phyloP scores from a whole-genome alignment of 2,888 invertebrate genomes.

The Volucella zonaria region DNA sequence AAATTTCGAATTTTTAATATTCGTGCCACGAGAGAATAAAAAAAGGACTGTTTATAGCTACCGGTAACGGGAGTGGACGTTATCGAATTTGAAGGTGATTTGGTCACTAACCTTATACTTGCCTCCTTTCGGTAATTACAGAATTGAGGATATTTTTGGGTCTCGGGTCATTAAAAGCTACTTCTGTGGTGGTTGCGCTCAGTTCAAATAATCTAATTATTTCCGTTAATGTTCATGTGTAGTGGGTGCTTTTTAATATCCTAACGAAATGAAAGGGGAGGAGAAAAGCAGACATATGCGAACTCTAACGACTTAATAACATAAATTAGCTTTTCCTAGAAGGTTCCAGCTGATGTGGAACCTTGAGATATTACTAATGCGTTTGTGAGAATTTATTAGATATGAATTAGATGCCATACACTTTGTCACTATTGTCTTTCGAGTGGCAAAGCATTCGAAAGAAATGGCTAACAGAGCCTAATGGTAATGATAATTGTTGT shows the following conservation, averaged over 20 bases:
- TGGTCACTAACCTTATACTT: neutral
- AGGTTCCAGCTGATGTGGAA: constrained; percentile 21
- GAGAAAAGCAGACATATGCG: constrained; percentile 24
- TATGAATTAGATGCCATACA: constrained; percentile 41
- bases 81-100: neutral
- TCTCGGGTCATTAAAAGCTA: constrained; percentile 15
- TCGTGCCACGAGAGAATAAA: constrained; percentile 7
- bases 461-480: neutral
- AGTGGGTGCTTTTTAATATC: neutral
- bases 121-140: neutral
- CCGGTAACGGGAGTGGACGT: neutral
- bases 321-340: constrained; percentile 52
- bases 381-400: constrained; percentile 38
- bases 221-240: constrained; percentile 1
- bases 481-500: constrained; percentile 45
- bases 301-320: constrained; percentile 63
- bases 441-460: neutral
- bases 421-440: neutral
- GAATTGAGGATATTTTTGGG: constrained; percentile 13
- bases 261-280: neutral
- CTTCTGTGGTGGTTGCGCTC: neutral
- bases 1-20: constrained; percentile 27
- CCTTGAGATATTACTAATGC: constrained; percentile 14
- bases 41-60: neutral
- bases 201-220: constrained; percentile 29